A percentile compares a stretch with the other conserved stretches of the same genome.
These are phyloP conservation scores for Metopolophium dirhodum DNA, from an alignment of 1,140 invertebrate genomes.

Conservation along the genomic window DNA sequence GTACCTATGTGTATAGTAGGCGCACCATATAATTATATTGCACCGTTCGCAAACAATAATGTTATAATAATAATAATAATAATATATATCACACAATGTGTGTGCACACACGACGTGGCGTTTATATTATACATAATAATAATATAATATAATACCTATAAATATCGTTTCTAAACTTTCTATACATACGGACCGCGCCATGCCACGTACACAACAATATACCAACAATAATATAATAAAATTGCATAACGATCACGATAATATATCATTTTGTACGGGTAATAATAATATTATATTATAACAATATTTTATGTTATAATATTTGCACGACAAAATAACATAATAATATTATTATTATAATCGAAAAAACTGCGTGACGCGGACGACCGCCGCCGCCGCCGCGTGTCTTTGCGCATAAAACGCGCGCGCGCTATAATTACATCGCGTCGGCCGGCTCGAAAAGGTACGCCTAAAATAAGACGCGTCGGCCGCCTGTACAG, in stretches of 20 bases:
- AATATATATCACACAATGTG: not conserved
- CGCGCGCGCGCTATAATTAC: conserved; percentile 32
- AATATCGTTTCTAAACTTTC: not conserved
- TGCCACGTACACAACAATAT: not conserved
- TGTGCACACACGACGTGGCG: not conserved
- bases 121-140: not conserved
- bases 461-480: conserved; percentile 45
- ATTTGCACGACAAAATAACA: not conserved
- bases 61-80: not conserved
- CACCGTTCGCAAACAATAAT: not conserved
- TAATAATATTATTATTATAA: not conserved
- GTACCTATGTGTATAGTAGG: too few relatives aligned
- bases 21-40: not conserved
- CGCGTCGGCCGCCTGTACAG: not conserved
- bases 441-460: not conserved
- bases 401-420: not conserved
- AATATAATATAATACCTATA: too few relatives aligned
- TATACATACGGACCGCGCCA: not conserved
- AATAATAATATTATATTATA: too few relatives aligned
- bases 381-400: not conserved
- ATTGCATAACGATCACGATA: not conserved
- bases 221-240: not conserved
- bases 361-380: not conserved
- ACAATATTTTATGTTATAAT: not conserved
- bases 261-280: too few relatives aligned